These are phyloP conservation scores for Volucella inflata DNA, from an alignment of 2,888 invertebrate species.

Conservation along the genomic window DNA sequence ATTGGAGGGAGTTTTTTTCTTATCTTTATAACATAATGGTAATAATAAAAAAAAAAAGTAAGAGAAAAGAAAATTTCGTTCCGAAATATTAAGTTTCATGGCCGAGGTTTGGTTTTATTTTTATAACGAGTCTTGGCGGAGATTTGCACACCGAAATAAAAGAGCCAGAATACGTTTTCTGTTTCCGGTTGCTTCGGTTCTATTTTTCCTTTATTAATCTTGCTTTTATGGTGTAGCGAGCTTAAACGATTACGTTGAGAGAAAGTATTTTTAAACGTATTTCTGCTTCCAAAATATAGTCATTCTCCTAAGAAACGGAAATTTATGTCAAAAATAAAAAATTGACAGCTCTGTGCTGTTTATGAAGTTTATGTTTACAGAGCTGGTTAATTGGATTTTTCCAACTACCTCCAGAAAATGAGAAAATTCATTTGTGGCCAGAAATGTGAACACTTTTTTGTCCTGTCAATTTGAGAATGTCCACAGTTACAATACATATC, in stretches of 20 bases:
- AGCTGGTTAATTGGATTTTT: too few relatives aligned
- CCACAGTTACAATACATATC: too few relatives aligned
- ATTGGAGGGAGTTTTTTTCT: conserved; percentile 33
- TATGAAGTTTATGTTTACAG: too few relatives aligned
- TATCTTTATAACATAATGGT: background rate
- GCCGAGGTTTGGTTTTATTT: conserved; percentile 7
- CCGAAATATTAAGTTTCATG: conserved; percentile 52
- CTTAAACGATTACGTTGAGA: conserved; percentile 26
- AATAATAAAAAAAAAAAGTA: too few relatives aligned
- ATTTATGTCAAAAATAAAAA: too few relatives aligned
- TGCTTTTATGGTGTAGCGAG: conserved; percentile 42
- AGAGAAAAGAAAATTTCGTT: conserved; percentile 28
- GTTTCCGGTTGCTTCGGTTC: background rate
- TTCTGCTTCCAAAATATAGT: too few relatives aligned
- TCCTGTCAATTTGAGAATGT: too few relatives aligned
- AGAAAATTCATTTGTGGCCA: too few relatives aligned
- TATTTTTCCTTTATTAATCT: conserved; percentile 26
- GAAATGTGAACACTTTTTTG: too few relatives aligned
- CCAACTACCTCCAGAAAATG: too few relatives aligned
- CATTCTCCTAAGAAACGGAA: too few relatives aligned
- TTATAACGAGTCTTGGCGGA: conserved; percentile 7
- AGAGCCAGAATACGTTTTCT: conserved; percentile 33
- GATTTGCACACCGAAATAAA: conserved; percentile 37
- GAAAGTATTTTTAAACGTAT: background rate
- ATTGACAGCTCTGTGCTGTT: too few relatives aligned